Conservation (phyloP, 2,888 invertebrate genomes). For the Hermaeophaga mercurialis region DNA sequence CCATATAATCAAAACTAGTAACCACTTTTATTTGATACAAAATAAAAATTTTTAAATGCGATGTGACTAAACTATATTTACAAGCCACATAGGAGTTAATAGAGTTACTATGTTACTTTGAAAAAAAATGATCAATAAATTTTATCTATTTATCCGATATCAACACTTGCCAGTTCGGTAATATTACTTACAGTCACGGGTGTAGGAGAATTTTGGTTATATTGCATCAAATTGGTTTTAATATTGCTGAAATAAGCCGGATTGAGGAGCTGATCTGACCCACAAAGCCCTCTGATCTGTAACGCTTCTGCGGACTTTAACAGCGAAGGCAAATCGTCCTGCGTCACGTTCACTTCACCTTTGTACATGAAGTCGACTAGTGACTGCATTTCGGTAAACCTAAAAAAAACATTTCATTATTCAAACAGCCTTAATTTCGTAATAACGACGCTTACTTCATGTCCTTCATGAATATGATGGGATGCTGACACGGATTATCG, state of each 20-base stretch:
- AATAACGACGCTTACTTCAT: conserved; percentile 63
- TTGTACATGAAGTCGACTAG: conserved; percentile 90
- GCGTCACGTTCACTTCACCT: conserved; percentile 86
- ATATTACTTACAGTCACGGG: conserved; percentile 12
- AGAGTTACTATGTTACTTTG: too few relatives aligned
- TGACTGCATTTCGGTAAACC: conserved; percentile 83
- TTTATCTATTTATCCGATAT: too few relatives aligned
- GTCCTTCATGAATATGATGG: conserved; percentile 82
- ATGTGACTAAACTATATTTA: too few relatives aligned
- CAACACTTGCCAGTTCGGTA: too few relatives aligned
- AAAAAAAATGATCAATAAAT: too few relatives aligned
- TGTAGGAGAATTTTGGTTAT: conserved; percentile 16
- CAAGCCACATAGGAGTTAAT: too few relatives aligned
- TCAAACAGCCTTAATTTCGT: too few relatives aligned
- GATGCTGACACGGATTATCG: conserved; percentile 85
- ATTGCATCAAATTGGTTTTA: conserved; percentile 37
- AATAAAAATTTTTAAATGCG: too few relatives aligned
- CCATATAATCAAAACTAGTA: too few relatives aligned
- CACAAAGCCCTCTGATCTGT: conserved; percentile 74
- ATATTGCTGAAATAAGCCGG: conserved; percentile 54
- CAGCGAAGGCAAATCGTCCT: conserved; percentile 81
- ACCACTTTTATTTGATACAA: too few relatives aligned
- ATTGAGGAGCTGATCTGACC: conserved; percentile 56
- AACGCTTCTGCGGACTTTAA: conserved; percentile 82
- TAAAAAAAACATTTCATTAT: conserved; percentile 41